These are phyloP conservation scores for Nomada fucata DNA, from an alignment of 2,888 invertebrate genomes.

Conservation along the genomic window DNA sequence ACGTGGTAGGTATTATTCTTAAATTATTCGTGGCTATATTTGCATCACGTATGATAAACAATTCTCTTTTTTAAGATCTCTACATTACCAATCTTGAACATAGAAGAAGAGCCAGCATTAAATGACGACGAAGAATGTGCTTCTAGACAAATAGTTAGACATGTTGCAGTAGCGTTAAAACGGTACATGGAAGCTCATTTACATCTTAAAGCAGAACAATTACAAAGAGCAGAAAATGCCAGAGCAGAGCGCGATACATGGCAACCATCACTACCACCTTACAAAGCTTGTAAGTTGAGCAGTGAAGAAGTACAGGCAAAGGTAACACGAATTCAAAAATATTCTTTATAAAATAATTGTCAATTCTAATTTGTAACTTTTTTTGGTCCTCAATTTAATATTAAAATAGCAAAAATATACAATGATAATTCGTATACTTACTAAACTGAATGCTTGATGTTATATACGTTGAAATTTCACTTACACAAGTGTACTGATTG, in stretches of 20 bases:
- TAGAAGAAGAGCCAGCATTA: slow-evolving; percentile 86
- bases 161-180: slow-evolving; percentile 95
- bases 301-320: slow-evolving; percentile 94
- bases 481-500: background rate
- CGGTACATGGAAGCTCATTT: slow-evolving; percentile 97
- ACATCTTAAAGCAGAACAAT: slow-evolving; percentile 90
- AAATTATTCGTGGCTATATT: background rate
- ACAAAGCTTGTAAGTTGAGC: slow-evolving; percentile 86
- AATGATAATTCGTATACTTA: background rate
- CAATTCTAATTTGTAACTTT: background rate
- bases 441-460: background rate
- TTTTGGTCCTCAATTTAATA: background rate
- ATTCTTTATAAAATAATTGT: background rate
- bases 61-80: slow-evolving; percentile 87
- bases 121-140: slow-evolving; percentile 96
- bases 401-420: background rate
- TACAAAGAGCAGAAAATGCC: slow-evolving; percentile 87
- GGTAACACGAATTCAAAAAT: slow-evolving; percentile 45
- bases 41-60: background rate
- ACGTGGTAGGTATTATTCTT: slow-evolving; percentile 88
- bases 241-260: slow-evolving; percentile 80
- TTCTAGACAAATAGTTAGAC: slow-evolving; percentile 94
- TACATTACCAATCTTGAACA: slow-evolving; percentile 92
- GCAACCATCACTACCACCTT: slow-evolving; percentile 83
- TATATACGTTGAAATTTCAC: background rate